A percentile compares a stretch with the other conserved stretches of the same genome.
Evolutionary conservation across 2,113 vertebrate genomes (phyloP).

Genomic region (Cichladusa arquata): DNA sequence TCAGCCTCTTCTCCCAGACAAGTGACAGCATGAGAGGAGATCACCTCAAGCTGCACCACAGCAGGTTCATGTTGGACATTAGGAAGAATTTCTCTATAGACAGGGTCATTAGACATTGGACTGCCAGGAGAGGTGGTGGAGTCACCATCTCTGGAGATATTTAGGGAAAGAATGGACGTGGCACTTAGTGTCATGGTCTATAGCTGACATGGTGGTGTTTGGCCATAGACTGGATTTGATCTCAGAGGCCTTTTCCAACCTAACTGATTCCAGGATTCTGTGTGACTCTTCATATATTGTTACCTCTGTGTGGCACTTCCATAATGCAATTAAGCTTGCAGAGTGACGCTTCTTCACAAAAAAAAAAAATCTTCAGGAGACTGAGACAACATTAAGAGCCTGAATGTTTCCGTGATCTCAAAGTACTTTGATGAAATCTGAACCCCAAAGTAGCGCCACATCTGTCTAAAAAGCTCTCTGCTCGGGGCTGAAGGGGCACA

Average conservation of each 20-base stretch:
- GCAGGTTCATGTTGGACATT: background rate
- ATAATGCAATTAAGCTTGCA: rapidly evolving
- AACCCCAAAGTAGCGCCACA: rapidly evolving
- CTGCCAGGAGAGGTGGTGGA: background rate
- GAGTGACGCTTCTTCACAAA: background rate
- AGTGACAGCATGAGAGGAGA: background rate
- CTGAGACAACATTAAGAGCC: background rate
- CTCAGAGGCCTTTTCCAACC: background rate
- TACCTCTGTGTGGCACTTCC: rapidly evolving
- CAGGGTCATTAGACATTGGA: background rate
- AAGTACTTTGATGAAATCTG: background rate
- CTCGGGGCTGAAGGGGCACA: background rate
- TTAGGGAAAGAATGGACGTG: background rate
- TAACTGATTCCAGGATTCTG: too few relatives aligned
- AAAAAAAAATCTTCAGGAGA: background rate
- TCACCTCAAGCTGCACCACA: background rate
- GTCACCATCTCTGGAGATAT: background rate
- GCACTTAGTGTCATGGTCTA: background rate
- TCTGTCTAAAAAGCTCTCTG: background rate
- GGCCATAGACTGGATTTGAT: background rate
- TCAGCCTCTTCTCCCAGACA: background rate
- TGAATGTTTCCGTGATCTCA: background rate
- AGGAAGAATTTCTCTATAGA: background rate
- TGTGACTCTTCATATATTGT: background rate
- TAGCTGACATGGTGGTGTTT: background rate